These are phyloP conservation scores for Xenopus tropicalis DNA, from an alignment of 2,113 vertebrate species.

Conservation along the genomic window DNA sequence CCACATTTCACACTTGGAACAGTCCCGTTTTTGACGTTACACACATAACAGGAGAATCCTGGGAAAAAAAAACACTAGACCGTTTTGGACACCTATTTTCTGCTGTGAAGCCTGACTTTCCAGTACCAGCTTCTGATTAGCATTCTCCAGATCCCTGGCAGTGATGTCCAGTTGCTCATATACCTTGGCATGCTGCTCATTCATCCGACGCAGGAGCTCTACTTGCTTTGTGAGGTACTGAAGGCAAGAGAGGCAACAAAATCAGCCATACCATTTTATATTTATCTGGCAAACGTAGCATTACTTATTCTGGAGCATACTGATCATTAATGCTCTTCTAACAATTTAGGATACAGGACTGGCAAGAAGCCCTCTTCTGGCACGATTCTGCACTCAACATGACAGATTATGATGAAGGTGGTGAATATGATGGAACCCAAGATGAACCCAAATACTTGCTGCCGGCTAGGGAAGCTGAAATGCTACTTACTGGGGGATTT, in stretches of 20 bases:
- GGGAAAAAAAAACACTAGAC: no score
- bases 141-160: slow-evolving; percentile 84
- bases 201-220: slow-evolving; percentile 87
- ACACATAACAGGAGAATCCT: no score
- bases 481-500: slow-evolving; percentile 77
- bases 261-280: no score
- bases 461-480: slow-evolving; percentile 85
- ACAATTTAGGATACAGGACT: slow-evolving; percentile 71
- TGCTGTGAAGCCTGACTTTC: slow-evolving; percentile 83
- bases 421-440: slow-evolving; percentile 88
- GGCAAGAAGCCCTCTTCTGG: slow-evolving; percentile 83
- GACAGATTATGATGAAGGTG: slow-evolving; percentile 87
- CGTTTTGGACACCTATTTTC: slow-evolving; percentile 62
- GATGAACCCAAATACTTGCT: slow-evolving; percentile 84
- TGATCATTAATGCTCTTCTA: no score
- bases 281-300: no score
- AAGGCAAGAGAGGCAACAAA: slow-evolving; percentile 40
- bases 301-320: no score
- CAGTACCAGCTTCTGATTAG: slow-evolving; percentile 77
- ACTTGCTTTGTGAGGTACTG: slow-evolving; percentile 94
- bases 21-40: no score
- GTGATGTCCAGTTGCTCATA: slow-evolving; percentile 91
- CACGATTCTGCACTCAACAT: slow-evolving; percentile 80
- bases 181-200: slow-evolving; percentile 92
- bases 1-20: no score